A percentile compares a stretch with the other conserved stretches of the same genome.
Evolutionary conservation across 2,113 vertebrate genomes (phyloP).

Genomic region (Epinephelus moara): DNA sequence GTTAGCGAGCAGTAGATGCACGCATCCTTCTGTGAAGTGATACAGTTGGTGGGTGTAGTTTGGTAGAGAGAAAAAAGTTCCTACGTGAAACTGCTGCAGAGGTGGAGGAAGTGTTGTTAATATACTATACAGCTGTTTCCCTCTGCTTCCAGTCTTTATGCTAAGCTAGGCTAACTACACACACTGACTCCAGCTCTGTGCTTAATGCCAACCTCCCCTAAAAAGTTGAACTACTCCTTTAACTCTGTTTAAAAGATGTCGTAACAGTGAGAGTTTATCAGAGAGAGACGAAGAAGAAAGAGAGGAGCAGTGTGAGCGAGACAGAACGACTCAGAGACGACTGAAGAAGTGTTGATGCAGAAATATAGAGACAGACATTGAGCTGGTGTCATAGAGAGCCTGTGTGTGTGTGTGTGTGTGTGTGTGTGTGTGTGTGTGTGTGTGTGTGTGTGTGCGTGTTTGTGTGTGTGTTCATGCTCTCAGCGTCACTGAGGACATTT

Average conservation of each 20-base stretch:
- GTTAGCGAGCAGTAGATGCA: too few species aligned
- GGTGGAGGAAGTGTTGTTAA: too few species aligned
- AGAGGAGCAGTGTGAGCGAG: slow-evolving; percentile 11
- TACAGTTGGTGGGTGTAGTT: too few species aligned
- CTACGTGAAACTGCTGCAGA: too few species aligned
- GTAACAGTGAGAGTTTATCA: neutral
- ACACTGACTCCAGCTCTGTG: neutral
- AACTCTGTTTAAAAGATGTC: neutral
- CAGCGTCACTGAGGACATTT: slow-evolving; percentile 68
- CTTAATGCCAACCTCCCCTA: neutral
- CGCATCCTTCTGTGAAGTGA: too few species aligned
- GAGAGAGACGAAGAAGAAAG: neutral
- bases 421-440: slow-evolving; percentile 16
- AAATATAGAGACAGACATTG: slow-evolving; percentile 39
- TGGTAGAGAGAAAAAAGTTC: too few species aligned
- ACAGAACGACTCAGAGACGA: slow-evolving; percentile 17
- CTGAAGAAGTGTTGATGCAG: slow-evolving; percentile 29
- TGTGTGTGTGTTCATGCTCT: neutral
- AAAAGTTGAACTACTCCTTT: neutral
- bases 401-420: slow-evolving; percentile 6
- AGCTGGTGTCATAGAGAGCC: slow-evolving; percentile 32
- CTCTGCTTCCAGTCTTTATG: too few species aligned
- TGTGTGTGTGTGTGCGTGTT: slow-evolving; percentile 1
- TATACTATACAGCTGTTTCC: too few species aligned
- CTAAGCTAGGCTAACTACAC: neutral